Percentiles rank a stretch among this genome's conserved stretches.
phyloP scores from a whole-genome alignment of 92 coral and sea anemone species.

The Porites evermanni region DNA sequence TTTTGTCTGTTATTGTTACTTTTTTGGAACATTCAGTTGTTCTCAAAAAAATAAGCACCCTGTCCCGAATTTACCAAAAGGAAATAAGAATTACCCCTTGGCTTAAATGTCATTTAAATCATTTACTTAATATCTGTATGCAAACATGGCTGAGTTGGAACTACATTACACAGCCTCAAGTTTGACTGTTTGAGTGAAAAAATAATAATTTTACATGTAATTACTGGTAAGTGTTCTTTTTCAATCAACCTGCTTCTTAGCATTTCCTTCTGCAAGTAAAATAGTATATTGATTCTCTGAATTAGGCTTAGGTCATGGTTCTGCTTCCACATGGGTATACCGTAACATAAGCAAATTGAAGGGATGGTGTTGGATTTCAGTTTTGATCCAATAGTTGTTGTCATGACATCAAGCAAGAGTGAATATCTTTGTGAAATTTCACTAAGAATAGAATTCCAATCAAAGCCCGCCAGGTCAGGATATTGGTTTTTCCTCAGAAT shows the following conservation, averaged over 20 bases:
- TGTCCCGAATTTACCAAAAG: no score
- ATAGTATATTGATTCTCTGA: conserved; percentile 51
- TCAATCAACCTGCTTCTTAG: conserved; percentile 51
- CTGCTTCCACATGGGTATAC: conserved; percentile 43
- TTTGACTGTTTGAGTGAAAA: no score
- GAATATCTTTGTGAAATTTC: conserved; percentile 47
- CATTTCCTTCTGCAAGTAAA: conserved; percentile 63
- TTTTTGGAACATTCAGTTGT: no score
- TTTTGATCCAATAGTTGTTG: conserved; percentile 23
- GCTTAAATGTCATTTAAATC: no score
- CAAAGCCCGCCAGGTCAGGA: conserved; percentile 34
- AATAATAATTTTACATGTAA: no score
- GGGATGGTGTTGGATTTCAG: conserved; percentile 14
- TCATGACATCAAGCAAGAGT: conserved; percentile 41
- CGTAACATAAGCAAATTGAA: conserved; percentile 44
- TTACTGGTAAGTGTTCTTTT: not conserved
- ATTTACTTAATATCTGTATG: no score
- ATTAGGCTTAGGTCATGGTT: conserved; percentile 60
- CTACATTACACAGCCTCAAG: no score
- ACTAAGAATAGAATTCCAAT: conserved; percentile 38
- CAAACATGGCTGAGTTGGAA: no score
- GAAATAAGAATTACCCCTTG: no score
- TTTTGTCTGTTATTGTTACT: no score
- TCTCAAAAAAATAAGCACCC: no score
- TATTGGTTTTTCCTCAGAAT: conserved; percentile 31